Evolutionary conservation across 2,113 vertebrate genomes (phyloP), one percentile per base, ranked within the genome.

Genomic region (Atractosteus spatula): DNA sequence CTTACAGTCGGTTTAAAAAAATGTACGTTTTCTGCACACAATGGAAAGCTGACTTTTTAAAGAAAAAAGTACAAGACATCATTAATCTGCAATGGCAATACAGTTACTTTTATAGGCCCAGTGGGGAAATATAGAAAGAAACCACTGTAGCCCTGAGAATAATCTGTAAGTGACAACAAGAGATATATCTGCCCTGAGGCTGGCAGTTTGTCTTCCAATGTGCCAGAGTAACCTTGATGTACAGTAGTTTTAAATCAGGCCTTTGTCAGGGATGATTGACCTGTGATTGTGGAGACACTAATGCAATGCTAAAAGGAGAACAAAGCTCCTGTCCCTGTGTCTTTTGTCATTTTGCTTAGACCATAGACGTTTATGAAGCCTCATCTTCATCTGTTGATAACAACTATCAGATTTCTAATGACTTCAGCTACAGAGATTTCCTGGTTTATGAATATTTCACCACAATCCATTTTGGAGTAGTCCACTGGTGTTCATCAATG

Each of bases 231-330:
- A 73, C 67, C 76, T 77, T 78, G 76, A 86, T 80, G 63, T 73
- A 79, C 45, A 63, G 66, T 41, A 71, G 74, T 68, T 82, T 83
- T 83, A 81, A 83, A 86, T 87, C 84, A 87, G 81, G 77, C 71
- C 83, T 86, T 86, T 86, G 85, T 89, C 84, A 82, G 55, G 73
- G 79, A 79, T 85, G 88, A 88, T 86, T 83, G 90, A 89, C 78
- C 78, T 65, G 71, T 73, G 75, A 83, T 79, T 77, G 76, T 77
- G 76, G 70, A 74, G 77, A 76, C 76, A 71, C 74, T 69, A 69
- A 70, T 56, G 68, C 72, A 43, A 61, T 66, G 70, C 78, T 83
- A 71, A 72, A 76, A 77, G 51, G 68, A 71, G 65, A 78, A 66
- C 43, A 70, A 69, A 79, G 66, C 70, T 56, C 42, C 66, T 62